phyloP scores from a whole-genome alignment of 37 sponge, comb jelly and placozoan genomes.

The Crambe crambe region DNA sequence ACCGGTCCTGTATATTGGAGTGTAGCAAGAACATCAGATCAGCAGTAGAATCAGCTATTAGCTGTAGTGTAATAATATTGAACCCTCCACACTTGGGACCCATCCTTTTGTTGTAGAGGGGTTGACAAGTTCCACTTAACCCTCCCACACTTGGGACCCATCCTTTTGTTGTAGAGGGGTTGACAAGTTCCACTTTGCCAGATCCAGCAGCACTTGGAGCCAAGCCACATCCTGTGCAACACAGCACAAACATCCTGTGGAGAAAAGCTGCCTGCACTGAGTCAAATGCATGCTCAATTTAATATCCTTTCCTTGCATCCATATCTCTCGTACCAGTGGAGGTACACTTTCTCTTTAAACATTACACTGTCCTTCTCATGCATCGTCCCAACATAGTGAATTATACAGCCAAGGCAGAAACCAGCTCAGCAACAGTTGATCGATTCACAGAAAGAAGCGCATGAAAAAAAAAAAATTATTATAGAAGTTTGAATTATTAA shows the following conservation, averaged over 20 bases:
- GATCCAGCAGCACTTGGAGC: slow-evolving; percentile 37
- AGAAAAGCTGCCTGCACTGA: slow-evolving; percentile 11
- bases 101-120: no score
- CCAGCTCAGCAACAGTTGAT: no score
- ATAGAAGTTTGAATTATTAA: no score
- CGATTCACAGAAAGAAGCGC: no score
- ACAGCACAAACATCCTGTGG: neutral
- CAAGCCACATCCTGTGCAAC: slow-evolving; percentile 2
- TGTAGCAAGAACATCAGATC: slow-evolving; percentile 89
- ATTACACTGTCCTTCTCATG: slow-evolving; percentile 29
- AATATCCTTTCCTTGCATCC: slow-evolving; percentile 58
- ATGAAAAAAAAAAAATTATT: no score
- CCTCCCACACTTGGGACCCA: no score
- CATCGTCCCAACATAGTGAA: slow-evolving; percentile 47
- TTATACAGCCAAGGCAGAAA: no score
- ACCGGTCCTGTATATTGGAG: slow-evolving; percentile 76
- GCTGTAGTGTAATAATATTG: neutral
- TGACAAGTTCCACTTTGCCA: no score
- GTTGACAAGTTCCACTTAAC: no score
- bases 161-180: neutral
- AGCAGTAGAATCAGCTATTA: slow-evolving; percentile 89
- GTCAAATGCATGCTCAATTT: slow-evolving; percentile 60
- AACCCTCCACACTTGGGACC: neutral
- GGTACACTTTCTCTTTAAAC: slow-evolving; percentile 59
- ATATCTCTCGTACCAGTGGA: slow-evolving; percentile 88